Base-by-base conservation (phyloP, 2,797 vertebrate species). In the Eutrigla gurnardus region DNA sequence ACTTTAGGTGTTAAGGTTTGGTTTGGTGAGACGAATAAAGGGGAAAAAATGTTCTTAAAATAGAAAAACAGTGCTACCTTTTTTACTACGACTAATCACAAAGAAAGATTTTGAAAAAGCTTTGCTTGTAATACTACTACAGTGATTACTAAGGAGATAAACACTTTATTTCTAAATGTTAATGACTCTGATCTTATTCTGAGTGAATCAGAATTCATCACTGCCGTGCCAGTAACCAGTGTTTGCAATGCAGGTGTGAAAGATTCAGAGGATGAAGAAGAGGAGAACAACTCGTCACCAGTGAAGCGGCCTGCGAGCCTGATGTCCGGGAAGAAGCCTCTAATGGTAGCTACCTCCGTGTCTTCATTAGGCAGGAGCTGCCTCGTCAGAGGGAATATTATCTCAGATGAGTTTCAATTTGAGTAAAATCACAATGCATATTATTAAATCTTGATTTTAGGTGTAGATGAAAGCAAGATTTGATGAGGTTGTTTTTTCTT, bases 281-380 rank as follows among this genome's bases (percentile, higher is more conserved):
- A 95, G 71, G 95, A 95, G 79, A 94, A 96, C 86, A 96, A 95
- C 83, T 73, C 94, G 0, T 96, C 95, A 0, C 95, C 95, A 0
- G 93, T 95, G 71, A 96, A 95, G 75, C 91, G 94, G 63, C 94
- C 94, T 9, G 93, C 93, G 2, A 79, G 70, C 43, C 79, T 93
- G 54, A 65, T 74, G 62, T 62, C 75, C 0, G 85, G 89, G 63
- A 95, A 93, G 81, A 92, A 89, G 57, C 90, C 87, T 68, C 49
- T 67, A 0, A 11, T 80, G 92, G 95, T 95, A 87, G 13, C 15
- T n/a, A 36, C 9, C 17, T 43, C 39, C 25, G 3, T 80, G 40
- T 77, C 4, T 40, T 43, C 2, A 15, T 25, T 7, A 43, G 4
- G 3, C 12, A 4, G 35, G 36, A 65, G 15, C 18, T 47, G 32